Evolutionary conservation across 2,113 vertebrate species (phyloP), one percentile per base, ranked within the genome.

Genomic region (Epinephelus fuscoguttatus): DNA sequence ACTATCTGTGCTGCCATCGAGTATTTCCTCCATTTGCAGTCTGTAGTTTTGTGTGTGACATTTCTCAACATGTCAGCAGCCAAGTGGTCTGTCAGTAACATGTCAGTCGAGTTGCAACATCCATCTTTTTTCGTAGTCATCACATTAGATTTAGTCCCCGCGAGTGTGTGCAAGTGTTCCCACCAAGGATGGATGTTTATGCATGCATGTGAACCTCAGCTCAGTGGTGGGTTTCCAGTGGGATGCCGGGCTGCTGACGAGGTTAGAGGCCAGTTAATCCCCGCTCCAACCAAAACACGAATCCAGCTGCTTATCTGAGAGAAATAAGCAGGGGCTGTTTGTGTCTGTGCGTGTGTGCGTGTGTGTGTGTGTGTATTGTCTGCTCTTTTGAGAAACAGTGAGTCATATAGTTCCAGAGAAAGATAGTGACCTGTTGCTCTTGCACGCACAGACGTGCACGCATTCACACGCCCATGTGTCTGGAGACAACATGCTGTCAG

Each of bases 281-380:
- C 67, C 14, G 40, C 6, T 53, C 77, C 61, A 83, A 67, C 12
- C 21, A 13, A 80, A 82, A 82, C 75, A 79, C 1, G 23, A 59
- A 56, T 45, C 18, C 84, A 81, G 79, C 84, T 82, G 66, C 69
- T 81, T 79, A 81, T 87, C 76, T 45, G 56, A 17, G 25, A 71
- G 49, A 76, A 50, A 40, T 33, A 71, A 47, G 60, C 60, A 59
- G 55, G 40, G 52, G 11, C 6, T 45, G 0, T 42, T 2, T 81
- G 13, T 69, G 50, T 62, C 4, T 67, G 19, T 64, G 42, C 47
- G 47, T 69, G 60, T 69, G 73, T 49, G 61, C 27, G 33, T 50
- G 50, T 60, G 53, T 25, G 55, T 57, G 55, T 55, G 56, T 60
- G 70, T 67, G 52, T 61, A 14, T 55, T 70, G 42, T 81, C 19